Evolutionary conservation across 2,797 vertebrate genomes (phyloP).

Genomic region (Arnoldichthys spilopterus): DNA sequence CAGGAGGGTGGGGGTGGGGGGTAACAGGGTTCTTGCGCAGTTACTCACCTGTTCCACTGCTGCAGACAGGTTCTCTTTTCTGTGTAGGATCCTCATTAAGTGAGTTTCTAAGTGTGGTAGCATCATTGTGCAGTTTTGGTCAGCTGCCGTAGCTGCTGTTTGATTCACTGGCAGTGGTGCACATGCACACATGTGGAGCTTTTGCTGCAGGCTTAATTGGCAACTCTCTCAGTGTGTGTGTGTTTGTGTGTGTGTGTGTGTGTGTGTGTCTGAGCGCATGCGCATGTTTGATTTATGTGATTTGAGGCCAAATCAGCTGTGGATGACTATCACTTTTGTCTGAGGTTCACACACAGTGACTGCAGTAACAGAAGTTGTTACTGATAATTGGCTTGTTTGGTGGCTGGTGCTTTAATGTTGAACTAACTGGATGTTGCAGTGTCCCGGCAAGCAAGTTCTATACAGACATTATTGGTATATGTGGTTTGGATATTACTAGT

Average conservation of each 20-base stretch:
- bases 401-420: background rate
- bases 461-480: too few relatives aligned
- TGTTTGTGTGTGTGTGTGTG: slow-evolving; percentile 30
- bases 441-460: slow-evolving; percentile 6
- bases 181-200: slow-evolving; percentile 28
- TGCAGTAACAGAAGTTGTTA: background rate
- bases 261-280: slow-evolving; percentile 11
- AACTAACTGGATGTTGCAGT: background rate
- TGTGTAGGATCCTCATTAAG: slow-evolving; percentile 25
- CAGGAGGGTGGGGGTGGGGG: background rate
- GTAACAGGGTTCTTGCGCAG: slow-evolving; percentile 8
- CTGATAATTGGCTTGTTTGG: background rate
- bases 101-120: background rate
- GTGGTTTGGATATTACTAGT: background rate
- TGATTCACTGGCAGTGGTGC: slow-evolving; percentile 17
- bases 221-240: slow-evolving; percentile 8
- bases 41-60: slow-evolving; percentile 50
- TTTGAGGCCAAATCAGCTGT: background rate
- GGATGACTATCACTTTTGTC: background rate
- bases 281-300: slow-evolving; percentile 18
- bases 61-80: slow-evolving; percentile 43
- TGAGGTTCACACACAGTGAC: background rate
- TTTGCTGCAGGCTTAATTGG: slow-evolving; percentile 44
- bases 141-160: slow-evolving; percentile 37
- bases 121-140: slow-evolving; percentile 6